Conservation (phyloP, 1,140 invertebrate genomes). For the Trichoplusia ni region DNA sequence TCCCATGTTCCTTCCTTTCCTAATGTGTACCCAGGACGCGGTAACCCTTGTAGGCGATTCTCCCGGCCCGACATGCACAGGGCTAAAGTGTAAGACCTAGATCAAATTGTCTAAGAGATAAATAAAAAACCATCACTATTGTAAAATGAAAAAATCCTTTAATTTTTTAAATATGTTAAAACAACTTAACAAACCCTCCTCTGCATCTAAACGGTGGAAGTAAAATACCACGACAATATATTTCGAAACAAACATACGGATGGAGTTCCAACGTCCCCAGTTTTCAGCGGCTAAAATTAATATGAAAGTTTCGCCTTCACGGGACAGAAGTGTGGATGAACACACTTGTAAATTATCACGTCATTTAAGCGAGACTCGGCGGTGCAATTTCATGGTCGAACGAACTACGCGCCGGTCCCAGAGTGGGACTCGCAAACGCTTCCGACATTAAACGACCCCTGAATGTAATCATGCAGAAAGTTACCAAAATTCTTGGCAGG, state of each 20-base stretch:
- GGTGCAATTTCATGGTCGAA: slow-evolving; percentile 59
- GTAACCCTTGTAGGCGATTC: too few relatives aligned
- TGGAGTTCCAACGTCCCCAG: neutral
- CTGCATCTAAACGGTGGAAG: neutral
- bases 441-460: slow-evolving; percentile 25
- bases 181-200: neutral
- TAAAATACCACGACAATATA: neutral
- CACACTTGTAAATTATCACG: slow-evolving; percentile 61
- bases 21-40: too few relatives aligned
- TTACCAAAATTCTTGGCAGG: slow-evolving; percentile 16
- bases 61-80: too few relatives aligned
- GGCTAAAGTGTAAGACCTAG: too few relatives aligned
- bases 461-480: slow-evolving; percentile 27
- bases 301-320: slow-evolving; percentile 41
- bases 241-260: slow-evolving; percentile 7
- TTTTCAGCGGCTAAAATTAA: slow-evolving; percentile 34
- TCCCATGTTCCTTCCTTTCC: too few relatives aligned
- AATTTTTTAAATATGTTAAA: too few relatives aligned
- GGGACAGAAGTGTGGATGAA: slow-evolving; percentile 42
- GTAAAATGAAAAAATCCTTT: too few relatives aligned
- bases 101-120: too few relatives aligned
- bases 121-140: too few relatives aligned
- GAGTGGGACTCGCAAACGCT: slow-evolving; percentile 25
- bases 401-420: slow-evolving; percentile 32
- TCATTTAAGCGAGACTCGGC: slow-evolving; percentile 53